Evolutionary conservation across 1,140 invertebrate genomes (phyloP), one percentile per base, ranked within the genome.

Genomic region (Drosophila micromelanica): DNA sequence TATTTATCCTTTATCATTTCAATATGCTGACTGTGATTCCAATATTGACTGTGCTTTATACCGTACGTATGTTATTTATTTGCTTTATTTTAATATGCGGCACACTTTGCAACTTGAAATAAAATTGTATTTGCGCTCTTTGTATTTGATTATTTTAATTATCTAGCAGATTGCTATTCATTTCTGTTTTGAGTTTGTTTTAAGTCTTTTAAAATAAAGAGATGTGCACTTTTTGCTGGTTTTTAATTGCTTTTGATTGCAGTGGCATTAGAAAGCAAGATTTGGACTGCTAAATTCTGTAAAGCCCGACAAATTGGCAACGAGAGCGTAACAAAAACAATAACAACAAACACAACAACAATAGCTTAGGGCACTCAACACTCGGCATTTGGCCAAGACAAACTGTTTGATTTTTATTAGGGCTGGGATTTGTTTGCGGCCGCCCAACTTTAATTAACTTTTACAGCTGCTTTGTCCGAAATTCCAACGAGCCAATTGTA

Each of bases 401-500:
- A 70, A 46, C 42, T 68, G 27, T 30, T 55, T 43, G n/a, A 45
- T 61, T 80, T 74, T 72, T 78, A 85, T 85, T 85, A 86, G 65
- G 70, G 59, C 45, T 68, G 73, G 69, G 59, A 86, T 86, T 73
- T 63, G 46, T 46, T 57, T 74, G 64, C 7, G 17, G 65, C 42
- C 54, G 27, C 43, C 57, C 40, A 32, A 68, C 71, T 75, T 75
- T 78, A 87, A 86, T 86, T 87, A 81, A 87, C 67, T 73, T 42
- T 67, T 69, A 68, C 27, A 54, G 40, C 61, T 17, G 20, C 35
- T 51, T 45, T 43, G 52, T 62, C 23, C n/a, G 27, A 42, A 75
- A 48, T 78, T 43, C 64, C 81, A 68, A 42, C 30, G 40, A 48
- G 32, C 46, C 76, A 75, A 55, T 60, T 69, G 40, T 49, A 56